Conservation (phyloP, 1,140 invertebrate species). For the Hetaerina americana region DNA sequence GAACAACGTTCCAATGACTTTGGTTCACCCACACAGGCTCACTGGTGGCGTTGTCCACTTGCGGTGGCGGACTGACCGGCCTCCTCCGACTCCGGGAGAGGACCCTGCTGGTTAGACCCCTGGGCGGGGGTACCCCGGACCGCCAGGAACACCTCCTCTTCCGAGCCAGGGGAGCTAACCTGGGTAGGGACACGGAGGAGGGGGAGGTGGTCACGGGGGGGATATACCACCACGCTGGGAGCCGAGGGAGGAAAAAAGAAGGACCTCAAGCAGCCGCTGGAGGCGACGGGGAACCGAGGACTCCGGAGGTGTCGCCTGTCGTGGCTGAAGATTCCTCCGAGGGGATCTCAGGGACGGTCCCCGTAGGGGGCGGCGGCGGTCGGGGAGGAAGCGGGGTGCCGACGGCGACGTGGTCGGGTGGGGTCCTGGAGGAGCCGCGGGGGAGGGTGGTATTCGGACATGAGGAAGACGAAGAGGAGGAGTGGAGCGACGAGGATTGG, state of each 20-base stretch:
- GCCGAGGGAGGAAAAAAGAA: neutral
- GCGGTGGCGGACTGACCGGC: slow-evolving; percentile 12
- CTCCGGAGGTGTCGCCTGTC: too few species aligned
- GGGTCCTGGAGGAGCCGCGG: neutral
- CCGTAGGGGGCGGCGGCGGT: too few species aligned
- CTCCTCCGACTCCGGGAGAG: slow-evolving; percentile 8
- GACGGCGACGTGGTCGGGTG: neutral
- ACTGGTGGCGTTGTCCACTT: slow-evolving; percentile 11
- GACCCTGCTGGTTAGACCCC: slow-evolving; percentile 8
- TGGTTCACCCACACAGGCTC: too few species aligned
- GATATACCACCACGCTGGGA: neutral
- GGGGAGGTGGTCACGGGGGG: neutral
- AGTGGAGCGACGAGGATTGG: slow-evolving; percentile 19
- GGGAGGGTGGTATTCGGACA: slow-evolving; percentile 6
- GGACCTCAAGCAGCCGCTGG: neutral
- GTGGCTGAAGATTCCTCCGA: too few species aligned
- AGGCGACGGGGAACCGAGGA: neutral
- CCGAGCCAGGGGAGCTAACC: neutral
- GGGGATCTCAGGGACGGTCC: too few species aligned
- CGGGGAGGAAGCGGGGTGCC: too few species aligned
- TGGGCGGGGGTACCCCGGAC: neutral
- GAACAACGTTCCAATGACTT: too few species aligned
- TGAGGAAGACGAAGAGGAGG: slow-evolving; percentile 16
- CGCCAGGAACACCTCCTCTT: neutral
- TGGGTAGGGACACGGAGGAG: neutral